phyloP scores from a whole-genome alignment of 64 coral and sea anemone species.

The Montipora foliosa region DNA sequence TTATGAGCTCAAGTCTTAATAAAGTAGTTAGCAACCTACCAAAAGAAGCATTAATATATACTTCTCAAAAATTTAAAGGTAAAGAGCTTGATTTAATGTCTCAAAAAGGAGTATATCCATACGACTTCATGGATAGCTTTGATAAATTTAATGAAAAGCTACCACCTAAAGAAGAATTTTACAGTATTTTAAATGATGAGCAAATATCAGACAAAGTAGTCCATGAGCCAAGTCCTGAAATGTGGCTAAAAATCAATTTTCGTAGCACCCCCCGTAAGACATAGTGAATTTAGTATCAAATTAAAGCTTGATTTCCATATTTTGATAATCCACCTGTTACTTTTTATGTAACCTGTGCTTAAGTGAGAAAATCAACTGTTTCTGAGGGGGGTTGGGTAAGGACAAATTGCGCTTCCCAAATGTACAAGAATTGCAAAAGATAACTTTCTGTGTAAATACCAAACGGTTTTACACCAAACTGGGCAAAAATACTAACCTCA shows the following conservation, averaged over 20 bases:
- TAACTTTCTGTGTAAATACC: neutral
- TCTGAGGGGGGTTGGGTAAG: conserved; percentile 19
- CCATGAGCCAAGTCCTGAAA: neutral
- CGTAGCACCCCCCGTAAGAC: conserved; percentile 64
- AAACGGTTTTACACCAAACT: neutral
- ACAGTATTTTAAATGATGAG: too few species aligned
- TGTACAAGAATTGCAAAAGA: neutral
- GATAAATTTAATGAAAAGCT: too few species aligned
- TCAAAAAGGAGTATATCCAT: too few species aligned
- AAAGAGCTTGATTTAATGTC: too few species aligned
- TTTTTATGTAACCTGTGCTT: neutral
- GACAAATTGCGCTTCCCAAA: neutral
- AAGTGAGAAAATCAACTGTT: conserved; percentile 42
- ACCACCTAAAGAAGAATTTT: too few species aligned
- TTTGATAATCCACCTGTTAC: too few species aligned
- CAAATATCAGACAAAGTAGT: neutral
- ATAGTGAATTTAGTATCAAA: neutral
- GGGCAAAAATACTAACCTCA: neutral
- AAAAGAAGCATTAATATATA: too few species aligned
- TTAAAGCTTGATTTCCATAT: neutral
- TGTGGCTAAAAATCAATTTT: conserved; percentile 18
- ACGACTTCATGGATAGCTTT: too few species aligned
- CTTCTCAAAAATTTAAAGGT: too few species aligned
- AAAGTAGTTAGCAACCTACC: too few species aligned
- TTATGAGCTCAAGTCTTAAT: too few species aligned